These are phyloP conservation scores for Mayetiola destructor DNA, from an alignment of 2,888 invertebrate genomes.

Conservation along the genomic window DNA sequence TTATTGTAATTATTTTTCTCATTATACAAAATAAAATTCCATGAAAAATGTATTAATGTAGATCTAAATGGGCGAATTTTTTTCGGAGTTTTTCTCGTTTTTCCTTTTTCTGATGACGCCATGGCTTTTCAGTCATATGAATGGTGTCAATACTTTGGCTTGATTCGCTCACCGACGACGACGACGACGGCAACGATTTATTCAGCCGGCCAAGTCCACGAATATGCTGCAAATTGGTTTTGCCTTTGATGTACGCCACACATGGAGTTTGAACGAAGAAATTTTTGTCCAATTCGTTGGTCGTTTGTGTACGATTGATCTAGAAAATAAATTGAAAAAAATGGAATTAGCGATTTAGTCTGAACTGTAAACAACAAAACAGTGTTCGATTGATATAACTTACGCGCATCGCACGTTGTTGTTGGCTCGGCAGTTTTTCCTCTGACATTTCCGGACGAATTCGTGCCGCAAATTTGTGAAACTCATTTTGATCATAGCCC, in stretches of 20 bases:
- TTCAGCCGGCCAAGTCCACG: conserved; percentile 19
- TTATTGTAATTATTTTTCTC: too few relatives aligned
- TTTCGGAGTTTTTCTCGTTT: conserved; percentile 84
- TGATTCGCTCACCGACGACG: conserved; percentile 14
- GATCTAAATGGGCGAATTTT: conserved; percentile 71
- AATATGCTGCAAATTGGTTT: conserved; percentile 32
- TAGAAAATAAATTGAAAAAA: conserved; percentile 15
- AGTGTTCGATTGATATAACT: conserved; percentile 18
- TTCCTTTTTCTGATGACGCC: conserved; percentile 79
- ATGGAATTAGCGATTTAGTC: background rate
- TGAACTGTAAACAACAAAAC: background rate
- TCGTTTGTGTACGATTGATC: conserved; percentile 28
- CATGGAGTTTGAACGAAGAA: conserved; percentile 40
- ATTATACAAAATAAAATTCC: background rate
- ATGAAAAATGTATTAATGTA: conserved; percentile 41
- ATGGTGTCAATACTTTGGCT: conserved; percentile 16
- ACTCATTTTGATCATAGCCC: conserved; percentile 43
- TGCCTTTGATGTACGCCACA: conserved; percentile 32
- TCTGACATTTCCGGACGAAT: conserved; percentile 32
- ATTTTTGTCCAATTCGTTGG: conserved; percentile 44
- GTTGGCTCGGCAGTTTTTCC: conserved; percentile 38
- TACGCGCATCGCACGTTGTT: conserved; percentile 42
- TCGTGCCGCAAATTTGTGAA: conserved; percentile 42
- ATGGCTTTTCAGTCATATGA: conserved; percentile 42
- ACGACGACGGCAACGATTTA: background rate